A percentile compares a stretch with the other conserved stretches of the same genome.
Conservation (phyloP, 2,797 vertebrate genomes). For the Dryobates pubescens region DNA sequence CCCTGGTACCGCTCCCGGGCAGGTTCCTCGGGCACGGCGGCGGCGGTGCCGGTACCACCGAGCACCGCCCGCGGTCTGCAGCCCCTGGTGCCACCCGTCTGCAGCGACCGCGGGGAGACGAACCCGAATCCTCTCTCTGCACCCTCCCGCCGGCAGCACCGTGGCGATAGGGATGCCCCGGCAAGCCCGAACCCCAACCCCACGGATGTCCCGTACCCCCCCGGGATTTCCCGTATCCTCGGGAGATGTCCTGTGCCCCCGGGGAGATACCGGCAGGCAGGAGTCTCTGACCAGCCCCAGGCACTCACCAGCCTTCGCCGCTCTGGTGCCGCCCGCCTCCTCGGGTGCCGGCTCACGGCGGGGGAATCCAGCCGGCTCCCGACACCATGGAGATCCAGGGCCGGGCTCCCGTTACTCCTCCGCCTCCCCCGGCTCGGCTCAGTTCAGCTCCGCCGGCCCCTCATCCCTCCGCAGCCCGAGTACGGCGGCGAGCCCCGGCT, state of each 20-base stretch:
- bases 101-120: not conserved
- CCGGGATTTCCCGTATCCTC: not conserved
- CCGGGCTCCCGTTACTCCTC: conserved; percentile 46
- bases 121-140: not conserved
- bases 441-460: conserved; percentile 18
- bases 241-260: not conserved
- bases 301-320: conserved; percentile 10
- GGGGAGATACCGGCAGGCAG: not conserved
- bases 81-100: not conserved
- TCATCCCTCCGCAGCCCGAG: conserved; percentile 1
- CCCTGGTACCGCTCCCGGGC: not conserved
- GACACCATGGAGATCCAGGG: conserved; percentile 50
- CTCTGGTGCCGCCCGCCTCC: not conserved
- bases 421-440: conserved; percentile 20
- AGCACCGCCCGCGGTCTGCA: not conserved
- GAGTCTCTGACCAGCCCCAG: not conserved
- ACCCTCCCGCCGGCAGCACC: not conserved
- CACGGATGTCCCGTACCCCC: not conserved
- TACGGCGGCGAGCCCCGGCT: not conserved
- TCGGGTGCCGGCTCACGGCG: conserved; percentile 46
- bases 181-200: not conserved
- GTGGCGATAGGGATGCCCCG: not conserved
- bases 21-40: not conserved
- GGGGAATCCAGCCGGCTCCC: conserved; percentile 62
- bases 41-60: not conserved